phyloP scores from a whole-genome alignment of 2,888 invertebrate genomes.

The Lucinisca nassula region DNA sequence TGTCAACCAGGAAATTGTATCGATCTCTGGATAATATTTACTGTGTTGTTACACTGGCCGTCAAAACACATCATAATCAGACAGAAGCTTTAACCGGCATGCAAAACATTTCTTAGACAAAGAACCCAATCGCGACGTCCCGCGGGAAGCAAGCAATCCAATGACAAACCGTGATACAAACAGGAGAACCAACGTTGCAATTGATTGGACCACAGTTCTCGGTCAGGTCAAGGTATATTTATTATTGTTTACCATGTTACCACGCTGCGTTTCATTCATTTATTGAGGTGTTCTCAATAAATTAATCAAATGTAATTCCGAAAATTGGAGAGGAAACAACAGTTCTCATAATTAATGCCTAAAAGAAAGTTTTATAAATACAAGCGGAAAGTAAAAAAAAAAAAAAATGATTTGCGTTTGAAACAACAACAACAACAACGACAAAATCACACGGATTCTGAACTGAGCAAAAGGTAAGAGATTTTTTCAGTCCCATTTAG shows the following conservation, averaged over 20 bases:
- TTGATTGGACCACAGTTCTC: background rate
- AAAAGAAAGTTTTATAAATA: too few species aligned
- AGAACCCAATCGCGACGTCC: conserved; percentile 41
- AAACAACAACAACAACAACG: too few species aligned
- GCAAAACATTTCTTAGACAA: conserved; percentile 8
- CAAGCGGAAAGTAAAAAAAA: too few species aligned
- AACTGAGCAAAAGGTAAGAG: too few species aligned
- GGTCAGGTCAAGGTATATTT: conserved; percentile 69
- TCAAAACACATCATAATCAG: conserved; percentile 39
- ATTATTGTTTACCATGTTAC: conserved; percentile 82
- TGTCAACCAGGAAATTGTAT: conserved; percentile 9
- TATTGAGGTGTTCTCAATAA: background rate
- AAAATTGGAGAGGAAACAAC: background rate
- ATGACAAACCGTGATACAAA: background rate
- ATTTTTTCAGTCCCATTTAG: too few species aligned
- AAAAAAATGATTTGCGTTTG: too few species aligned
- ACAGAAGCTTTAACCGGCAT: conserved; percentile 7
- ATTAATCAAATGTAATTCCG: background rate
- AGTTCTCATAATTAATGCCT: background rate
- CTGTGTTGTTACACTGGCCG: conserved; percentile 43
- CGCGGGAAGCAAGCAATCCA: conserved; percentile 35
- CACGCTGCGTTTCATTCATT: conserved; percentile 45
- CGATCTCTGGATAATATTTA: conserved; percentile 27
- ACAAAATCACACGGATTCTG: too few species aligned
- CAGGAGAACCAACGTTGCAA: background rate